Percentiles rank a stretch among this genome's conserved stretches.
phyloP scores from a whole-genome alignment of 2,888 invertebrate species.

The Tolmerus cingulatus region DNA sequence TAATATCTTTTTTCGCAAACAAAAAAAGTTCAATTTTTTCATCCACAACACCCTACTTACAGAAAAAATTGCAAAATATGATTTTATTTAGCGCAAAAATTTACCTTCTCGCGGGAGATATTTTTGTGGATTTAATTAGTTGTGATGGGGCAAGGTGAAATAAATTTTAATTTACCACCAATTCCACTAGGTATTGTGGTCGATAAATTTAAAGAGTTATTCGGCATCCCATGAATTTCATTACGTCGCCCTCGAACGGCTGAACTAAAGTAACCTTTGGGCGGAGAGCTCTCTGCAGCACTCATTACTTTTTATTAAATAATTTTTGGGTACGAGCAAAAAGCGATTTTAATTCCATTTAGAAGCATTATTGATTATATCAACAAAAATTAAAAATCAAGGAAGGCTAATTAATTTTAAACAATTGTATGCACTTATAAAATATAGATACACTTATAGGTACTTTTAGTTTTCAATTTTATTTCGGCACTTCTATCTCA shows the following conservation, averaged over 20 bases:
- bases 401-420: background rate
- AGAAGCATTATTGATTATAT: background rate
- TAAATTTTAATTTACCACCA: background rate
- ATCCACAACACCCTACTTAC: background rate
- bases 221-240: background rate
- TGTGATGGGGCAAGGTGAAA: background rate
- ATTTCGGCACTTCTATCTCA: no score
- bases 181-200: background rate
- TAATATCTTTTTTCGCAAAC: background rate
- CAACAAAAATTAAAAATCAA: background rate
- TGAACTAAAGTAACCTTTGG: background rate
- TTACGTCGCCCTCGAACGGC: background rate
- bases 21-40: background rate
- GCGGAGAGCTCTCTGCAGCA: background rate
- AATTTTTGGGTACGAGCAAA: background rate
- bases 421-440: background rate
- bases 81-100: background rate
- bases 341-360: background rate
- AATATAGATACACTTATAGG: background rate
- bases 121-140: background rate
- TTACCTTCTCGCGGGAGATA: background rate
- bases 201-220: background rate
- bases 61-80: background rate
- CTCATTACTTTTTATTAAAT: background rate
- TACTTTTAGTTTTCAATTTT: no score